Base-by-base conservation (phyloP, 2,797 vertebrate genomes). In the Fistularia commersonii region DNA sequence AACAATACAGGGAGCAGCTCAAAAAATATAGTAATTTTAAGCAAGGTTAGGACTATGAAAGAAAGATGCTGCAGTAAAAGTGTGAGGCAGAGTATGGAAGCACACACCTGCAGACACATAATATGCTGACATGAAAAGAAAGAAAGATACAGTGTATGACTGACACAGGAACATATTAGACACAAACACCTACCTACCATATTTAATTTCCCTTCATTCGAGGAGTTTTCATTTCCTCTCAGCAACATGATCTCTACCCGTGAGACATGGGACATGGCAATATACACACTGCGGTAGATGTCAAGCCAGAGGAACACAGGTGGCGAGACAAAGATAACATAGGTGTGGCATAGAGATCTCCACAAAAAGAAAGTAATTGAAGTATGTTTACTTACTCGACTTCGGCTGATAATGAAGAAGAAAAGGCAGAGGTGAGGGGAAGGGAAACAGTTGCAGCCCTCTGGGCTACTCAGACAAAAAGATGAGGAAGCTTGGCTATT, bases 191-290 rank as follows among this genome's bases (percentile, higher is more conserved):
- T 39, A 15, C 8, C 40, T 45, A 52, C 56, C 69, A 32, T 54
- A 51, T 75, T 66, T 77, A 41, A 68, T 76, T 68, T 66, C 54
- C 54, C 51, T 38, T 8, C 32, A 34, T 45, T 44, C 35, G n/a
- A 42, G 9, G 31, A 35, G 41, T 41, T 71, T 77, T 76, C 65
- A 77, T 79, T 83, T 80, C 76, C 77, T 69, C 61, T 69, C 11
- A n/a, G 35, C 8, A 51, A 43, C 7, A 8, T 14, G 46, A 60
- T 71, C 57, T 69, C 59, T 52, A 64, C 66, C 64, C 69, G 51
- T 46, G 32, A 45, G 54, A 71, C 55, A 32, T 54, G 51, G 40
- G 56, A 72, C 55, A 53, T n/a, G 35, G 5, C 23, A 5, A 32
- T 41, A 41, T 56, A 43, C 40, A 36, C 41, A 34, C 13, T 33